phyloP scores from a whole-genome alignment of 2,888 invertebrate species.

The Idaea aversata region DNA sequence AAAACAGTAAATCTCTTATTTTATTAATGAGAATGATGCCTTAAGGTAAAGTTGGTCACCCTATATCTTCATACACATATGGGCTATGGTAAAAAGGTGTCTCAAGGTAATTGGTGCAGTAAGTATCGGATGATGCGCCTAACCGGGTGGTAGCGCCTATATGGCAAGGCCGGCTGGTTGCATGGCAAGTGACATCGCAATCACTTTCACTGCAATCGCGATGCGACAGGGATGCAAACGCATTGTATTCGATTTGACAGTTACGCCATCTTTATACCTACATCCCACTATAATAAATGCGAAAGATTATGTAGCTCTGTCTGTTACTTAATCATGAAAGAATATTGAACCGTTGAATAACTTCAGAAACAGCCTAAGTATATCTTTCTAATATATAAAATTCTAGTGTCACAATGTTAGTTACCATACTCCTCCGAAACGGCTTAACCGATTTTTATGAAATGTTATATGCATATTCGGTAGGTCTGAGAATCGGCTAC shows the following conservation, averaged over 20 bases:
- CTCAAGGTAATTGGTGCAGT: slow-evolving; percentile 56
- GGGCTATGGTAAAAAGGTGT: slow-evolving; percentile 46
- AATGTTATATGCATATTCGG: no score
- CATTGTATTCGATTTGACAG: slow-evolving; percentile 1
- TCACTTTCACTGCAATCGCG: slow-evolving; percentile 69
- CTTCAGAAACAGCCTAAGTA: no score
- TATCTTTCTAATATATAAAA: no score
- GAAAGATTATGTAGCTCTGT: background rate
- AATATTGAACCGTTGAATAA: no score
- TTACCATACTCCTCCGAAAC: no score
- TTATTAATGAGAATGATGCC: no score
- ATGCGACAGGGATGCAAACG: background rate
- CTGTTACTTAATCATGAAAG: background rate
- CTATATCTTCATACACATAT: slow-evolving; percentile 26
- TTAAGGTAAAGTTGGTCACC: background rate
- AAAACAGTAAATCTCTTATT: no score
- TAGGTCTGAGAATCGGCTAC: no score
- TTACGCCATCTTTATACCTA: background rate
- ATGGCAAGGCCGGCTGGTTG: slow-evolving; percentile 74
- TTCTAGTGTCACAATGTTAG: no score
- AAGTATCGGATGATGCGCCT: slow-evolving; percentile 37
- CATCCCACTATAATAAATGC: background rate
- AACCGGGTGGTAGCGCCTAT: slow-evolving; percentile 43
- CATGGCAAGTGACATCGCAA: slow-evolving; percentile 72
- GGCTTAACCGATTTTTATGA: no score